Percentiles rank a stretch among this genome's conserved stretches.
phyloP scores from a whole-genome alignment of 2,113 vertebrate genomes.

The Tyrannus savana region DNA sequence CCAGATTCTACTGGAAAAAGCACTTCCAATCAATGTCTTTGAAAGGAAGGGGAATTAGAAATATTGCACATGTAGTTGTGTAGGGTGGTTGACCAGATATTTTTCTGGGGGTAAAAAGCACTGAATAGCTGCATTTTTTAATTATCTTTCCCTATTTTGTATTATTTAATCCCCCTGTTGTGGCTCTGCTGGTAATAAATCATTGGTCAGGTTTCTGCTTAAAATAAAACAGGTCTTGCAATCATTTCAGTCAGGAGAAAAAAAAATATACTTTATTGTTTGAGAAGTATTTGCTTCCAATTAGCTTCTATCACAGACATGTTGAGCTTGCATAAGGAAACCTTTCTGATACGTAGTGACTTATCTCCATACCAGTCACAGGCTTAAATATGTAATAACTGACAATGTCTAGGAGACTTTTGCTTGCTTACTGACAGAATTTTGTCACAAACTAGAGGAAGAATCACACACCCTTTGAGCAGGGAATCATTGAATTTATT shows the following conservation, averaged over 20 bases:
- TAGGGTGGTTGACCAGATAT: neutral
- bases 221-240: neutral
- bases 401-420: neutral
- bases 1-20: neutral
- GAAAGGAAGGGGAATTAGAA: neutral
- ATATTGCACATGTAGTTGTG: neutral
- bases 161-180: neutral
- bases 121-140: fast-evolving
- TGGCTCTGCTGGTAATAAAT: neutral
- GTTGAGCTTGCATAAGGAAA: neutral
- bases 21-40: neutral
- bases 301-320: neutral
- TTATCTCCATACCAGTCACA: neutral
- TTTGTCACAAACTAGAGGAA: neutral
- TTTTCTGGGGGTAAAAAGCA: fast-evolving
- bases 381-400: neutral
- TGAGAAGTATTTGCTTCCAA: neutral
- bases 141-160: neutral
- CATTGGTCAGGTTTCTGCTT: neutral
- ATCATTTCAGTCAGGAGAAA: neutral
- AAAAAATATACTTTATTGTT: neutral
- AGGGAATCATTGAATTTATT: neutral
- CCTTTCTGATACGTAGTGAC: neutral
- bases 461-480: neutral
- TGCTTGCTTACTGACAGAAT: neutral